Conservation (phyloP, 2,113 vertebrate species). For the Anolis carolinensis region DNA sequence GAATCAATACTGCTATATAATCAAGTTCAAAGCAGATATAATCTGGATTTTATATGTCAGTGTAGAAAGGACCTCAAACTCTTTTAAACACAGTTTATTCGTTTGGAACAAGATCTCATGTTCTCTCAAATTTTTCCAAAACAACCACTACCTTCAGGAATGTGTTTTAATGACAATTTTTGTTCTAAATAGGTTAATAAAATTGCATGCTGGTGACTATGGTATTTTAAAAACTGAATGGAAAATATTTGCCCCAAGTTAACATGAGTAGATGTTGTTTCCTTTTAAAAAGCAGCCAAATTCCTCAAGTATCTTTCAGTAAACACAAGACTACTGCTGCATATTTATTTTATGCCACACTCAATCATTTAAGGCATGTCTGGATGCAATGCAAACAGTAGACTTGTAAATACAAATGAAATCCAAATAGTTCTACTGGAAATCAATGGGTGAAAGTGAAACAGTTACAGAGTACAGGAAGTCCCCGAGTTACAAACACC, state of each 20-base stretch:
- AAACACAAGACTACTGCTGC: not conserved
- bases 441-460: not conserved
- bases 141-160: slow-evolving; percentile 25
- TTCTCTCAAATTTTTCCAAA: not conserved
- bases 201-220: slow-evolving; percentile 15
- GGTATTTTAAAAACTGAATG: slow-evolving; percentile 27
- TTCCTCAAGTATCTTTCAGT: not conserved
- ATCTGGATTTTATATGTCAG: too few relatives aligned
- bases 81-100: slow-evolving; percentile 11
- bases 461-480: too few relatives aligned
- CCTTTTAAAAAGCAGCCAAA: not conserved
- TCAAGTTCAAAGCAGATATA: too few relatives aligned
- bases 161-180: slow-evolving; percentile 21
- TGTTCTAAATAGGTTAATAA: slow-evolving; percentile 29
- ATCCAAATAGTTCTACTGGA: not conserved
- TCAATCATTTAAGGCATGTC: slow-evolving; percentile 17
- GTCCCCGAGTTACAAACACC: too few relatives aligned
- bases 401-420: not conserved
- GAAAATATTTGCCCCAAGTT: slow-evolving; percentile 15
- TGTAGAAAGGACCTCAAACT: not conserved
- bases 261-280: not conserved
- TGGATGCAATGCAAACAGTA: not conserved
- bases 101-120: slow-evolving; percentile 6
- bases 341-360: not conserved
- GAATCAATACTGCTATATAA: too few relatives aligned